A percentile compares a stretch with the other conserved stretches of the same genome.
Evolutionary conservation across 1,140 invertebrate species (phyloP).

Genomic region (Hormaphis cornu): DNA sequence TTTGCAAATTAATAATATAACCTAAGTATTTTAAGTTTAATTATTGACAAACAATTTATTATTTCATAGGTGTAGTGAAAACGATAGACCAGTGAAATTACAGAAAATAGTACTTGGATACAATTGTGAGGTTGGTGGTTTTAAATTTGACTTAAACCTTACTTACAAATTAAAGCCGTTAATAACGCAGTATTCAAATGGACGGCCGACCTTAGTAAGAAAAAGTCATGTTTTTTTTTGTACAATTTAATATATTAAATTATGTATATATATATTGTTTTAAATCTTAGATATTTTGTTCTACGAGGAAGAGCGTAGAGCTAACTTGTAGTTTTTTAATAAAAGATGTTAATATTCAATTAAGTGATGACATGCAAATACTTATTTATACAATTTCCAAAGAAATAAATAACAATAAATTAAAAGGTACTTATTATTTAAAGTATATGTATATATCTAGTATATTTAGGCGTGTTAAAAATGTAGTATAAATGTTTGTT

Average conservation of each 20-base stretch:
- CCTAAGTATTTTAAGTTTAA: not conserved
- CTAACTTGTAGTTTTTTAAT: slow-evolving; percentile 55
- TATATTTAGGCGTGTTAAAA: no score
- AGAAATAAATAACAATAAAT: slow-evolving; percentile 47
- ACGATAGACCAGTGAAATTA: slow-evolving; percentile 60
- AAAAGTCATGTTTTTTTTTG: not conserved
- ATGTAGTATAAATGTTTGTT: no score
- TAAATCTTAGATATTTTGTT: slow-evolving; percentile 60
- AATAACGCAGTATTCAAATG: slow-evolving; percentile 58
- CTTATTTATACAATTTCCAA: slow-evolving; percentile 41
- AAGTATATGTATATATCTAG: no score
- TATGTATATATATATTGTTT: no score
- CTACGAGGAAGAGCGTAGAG: slow-evolving; percentile 61
- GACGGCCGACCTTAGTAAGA: slow-evolving; percentile 63
- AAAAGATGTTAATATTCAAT: slow-evolving; percentile 50
- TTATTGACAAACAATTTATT: not conserved
- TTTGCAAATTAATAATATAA: not conserved
- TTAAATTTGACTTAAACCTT: slow-evolving; percentile 65
- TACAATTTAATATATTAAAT: not conserved
- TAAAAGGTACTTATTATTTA: slow-evolving; percentile 53
- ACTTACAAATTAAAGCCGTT: slow-evolving; percentile 62
- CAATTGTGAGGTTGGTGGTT: slow-evolving; percentile 47
- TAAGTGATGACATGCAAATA: slow-evolving; percentile 47
- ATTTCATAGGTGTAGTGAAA: slow-evolving; percentile 54
- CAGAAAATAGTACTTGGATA: slow-evolving; percentile 64